Conservation (phyloP, 2,797 vertebrate genomes). For the Sebastes cheni region DNA sequence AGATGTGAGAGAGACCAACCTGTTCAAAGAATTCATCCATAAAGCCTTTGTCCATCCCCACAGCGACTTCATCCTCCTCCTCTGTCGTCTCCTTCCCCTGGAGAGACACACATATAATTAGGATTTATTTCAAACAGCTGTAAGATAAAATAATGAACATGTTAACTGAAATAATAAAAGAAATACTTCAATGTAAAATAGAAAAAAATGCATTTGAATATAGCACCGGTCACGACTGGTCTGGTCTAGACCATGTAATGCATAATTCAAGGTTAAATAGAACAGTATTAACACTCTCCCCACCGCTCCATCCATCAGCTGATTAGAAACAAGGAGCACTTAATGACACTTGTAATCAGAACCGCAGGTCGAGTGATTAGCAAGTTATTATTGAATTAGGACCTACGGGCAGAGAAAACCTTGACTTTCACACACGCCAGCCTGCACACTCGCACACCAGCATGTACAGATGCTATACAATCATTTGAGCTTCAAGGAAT, state of each 20-base stretch:
- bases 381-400: constrained; percentile 62
- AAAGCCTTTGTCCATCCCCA: constrained; percentile 92
- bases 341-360: constrained; percentile 63
- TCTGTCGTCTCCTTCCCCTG: constrained; percentile 93
- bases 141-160: not conserved
- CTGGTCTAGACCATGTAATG: not conserved
- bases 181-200: not conserved
- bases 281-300: constrained; percentile 4
- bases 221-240: not conserved
- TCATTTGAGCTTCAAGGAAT: not conserved
- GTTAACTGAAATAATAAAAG: not conserved
- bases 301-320: constrained; percentile 38
- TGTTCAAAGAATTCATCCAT: constrained; percentile 99
- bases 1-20: constrained; percentile 77
- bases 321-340: constrained; percentile 55
- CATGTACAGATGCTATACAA: not conserved
- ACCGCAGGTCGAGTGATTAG: constrained; percentile 62
- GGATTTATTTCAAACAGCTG: not conserved
- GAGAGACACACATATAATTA: constrained; percentile 34
- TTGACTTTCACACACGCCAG: not conserved
- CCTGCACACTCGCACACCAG: not conserved
- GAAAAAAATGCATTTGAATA: not conserved
- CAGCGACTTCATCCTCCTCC: constrained; percentile 92
- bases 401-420: constrained; percentile 6
- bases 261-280: constrained; percentile 45